These are phyloP conservation scores for Drosophila micromelanica DNA, from an alignment of 1,140 invertebrate species.

Conservation along the genomic window DNA sequence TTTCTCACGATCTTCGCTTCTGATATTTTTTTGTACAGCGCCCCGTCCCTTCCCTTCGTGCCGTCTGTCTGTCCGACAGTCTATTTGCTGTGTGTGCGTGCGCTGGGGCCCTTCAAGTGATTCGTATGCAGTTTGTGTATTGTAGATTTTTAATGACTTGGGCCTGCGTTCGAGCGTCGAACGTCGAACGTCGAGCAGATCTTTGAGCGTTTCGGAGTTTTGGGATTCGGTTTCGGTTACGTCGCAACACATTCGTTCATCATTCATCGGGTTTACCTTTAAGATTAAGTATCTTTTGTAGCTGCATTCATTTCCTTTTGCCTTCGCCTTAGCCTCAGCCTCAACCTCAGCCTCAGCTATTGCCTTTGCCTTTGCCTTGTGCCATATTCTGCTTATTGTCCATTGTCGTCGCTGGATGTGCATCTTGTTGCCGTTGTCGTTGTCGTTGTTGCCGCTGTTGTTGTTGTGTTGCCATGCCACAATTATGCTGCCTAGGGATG, in stretches of 20 bases:
- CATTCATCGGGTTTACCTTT: constrained; percentile 79
- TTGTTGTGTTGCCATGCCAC: constrained; percentile 34
- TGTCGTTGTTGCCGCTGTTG: constrained; percentile 30
- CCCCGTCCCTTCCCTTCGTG: constrained; percentile 11
- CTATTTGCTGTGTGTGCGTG: constrained; percentile 39
- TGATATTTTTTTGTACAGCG: constrained; percentile 69
- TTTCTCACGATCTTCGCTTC: constrained; percentile 84
- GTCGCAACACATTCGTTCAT: constrained; percentile 70
- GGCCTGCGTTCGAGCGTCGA: constrained; percentile 69
- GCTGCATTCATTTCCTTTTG: constrained; percentile 65
- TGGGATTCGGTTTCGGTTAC: constrained; percentile 63
- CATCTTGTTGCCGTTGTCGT: constrained; percentile 29
- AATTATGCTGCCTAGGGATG: constrained; percentile 52
- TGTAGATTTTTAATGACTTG: constrained; percentile 81
- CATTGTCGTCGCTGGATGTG: constrained; percentile 49
- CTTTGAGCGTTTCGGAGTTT: constrained; percentile 44
- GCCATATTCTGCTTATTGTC: constrained; percentile 61
- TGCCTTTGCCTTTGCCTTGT: constrained; percentile 31
- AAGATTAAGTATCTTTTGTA: constrained; percentile 81
- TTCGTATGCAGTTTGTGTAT: constrained; percentile 82
- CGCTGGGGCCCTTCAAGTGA: constrained; percentile 64
- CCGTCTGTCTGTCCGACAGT: constrained; percentile 9
- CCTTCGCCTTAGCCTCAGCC: constrained; percentile 18
- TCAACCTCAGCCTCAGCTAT: too few species aligned
- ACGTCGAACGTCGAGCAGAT: constrained; percentile 26